Evolutionary conservation across 2,113 vertebrate genomes (phyloP).

Genomic region (Saguinus midas): DNA sequence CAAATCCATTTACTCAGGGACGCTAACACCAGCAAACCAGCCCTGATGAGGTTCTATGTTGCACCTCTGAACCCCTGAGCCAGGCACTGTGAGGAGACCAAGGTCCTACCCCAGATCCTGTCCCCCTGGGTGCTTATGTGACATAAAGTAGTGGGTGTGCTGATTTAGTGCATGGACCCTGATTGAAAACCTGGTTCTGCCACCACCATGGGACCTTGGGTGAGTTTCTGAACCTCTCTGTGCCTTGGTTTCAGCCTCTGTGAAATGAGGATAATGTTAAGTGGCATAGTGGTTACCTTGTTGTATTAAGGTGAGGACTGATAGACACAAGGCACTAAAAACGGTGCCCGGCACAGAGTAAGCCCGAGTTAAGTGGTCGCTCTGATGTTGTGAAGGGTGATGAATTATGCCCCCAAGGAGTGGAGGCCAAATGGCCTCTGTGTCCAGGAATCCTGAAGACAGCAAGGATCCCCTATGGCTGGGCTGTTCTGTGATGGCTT

Average conservation of each 20-base stretch:
- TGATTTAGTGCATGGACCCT: neutral
- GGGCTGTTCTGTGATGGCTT: neutral
- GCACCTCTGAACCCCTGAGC: neutral
- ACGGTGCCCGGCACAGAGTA: neutral
- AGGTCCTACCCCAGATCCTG: neutral
- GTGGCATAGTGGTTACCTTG: neutral
- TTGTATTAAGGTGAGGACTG: neutral
- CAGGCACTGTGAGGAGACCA: neutral
- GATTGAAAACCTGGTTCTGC: neutral
- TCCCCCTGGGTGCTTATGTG: neutral
- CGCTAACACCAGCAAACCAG: neutral
- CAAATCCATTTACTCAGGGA: neutral
- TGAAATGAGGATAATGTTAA: neutral
- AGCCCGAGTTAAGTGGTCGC: neutral
- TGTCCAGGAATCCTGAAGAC: neutral
- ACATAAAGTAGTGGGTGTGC: neutral
- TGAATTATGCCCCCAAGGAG: neutral
- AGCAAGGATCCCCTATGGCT: neutral
- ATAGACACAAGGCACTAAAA: accelerated
- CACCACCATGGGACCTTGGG: neutral
- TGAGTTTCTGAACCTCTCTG: neutral
- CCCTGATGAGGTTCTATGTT: neutral
- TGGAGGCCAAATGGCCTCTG: neutral
- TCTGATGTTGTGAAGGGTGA: neutral
- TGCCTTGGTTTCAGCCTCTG: neutral